These are phyloP conservation scores for Quadriops clusia DNA, from an alignment of 2,888 invertebrate species.

Conservation along the genomic window DNA sequence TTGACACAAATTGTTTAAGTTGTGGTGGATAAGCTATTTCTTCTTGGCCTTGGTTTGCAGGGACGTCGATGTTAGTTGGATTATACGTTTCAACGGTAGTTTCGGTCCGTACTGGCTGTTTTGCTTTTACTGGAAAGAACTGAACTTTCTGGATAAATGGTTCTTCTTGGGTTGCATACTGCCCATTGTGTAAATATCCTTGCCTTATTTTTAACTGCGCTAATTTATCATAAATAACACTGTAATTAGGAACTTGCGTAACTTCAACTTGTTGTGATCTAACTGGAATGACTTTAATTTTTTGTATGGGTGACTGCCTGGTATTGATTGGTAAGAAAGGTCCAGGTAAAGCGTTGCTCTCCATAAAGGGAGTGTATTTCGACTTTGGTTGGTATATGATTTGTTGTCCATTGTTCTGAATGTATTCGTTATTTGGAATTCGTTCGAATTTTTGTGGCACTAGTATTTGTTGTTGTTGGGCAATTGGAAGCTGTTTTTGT, in stretches of 20 bases:
- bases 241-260: conserved; percentile 26
- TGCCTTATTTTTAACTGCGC: conserved; percentile 30
- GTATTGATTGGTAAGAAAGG: conserved; percentile 39
- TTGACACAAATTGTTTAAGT: no score
- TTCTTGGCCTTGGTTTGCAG: no score
- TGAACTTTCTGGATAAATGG: no score
- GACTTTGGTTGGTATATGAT: conserved; percentile 23
- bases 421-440: no score
- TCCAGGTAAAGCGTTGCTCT: conserved; percentile 43
- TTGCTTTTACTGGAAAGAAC: no score
- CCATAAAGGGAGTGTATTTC: conserved; percentile 42
- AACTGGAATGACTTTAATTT: no score
- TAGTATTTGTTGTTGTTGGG: conserved; percentile 8
- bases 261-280: conserved; percentile 11
- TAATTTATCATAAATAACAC: conserved; percentile 33
- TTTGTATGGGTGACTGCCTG: conserved; percentile 13
- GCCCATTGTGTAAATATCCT: conserved; percentile 15
- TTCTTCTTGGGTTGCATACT: no score
- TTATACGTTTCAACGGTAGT: conserved; percentile 32
- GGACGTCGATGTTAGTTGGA: conserved; percentile 30
- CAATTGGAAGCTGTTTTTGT: conserved; percentile 7
- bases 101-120: no score
- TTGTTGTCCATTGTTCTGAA: no score
- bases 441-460: conserved; percentile 17
- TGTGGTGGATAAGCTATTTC: no score